Base-by-base conservation (phyloP, 1,140 invertebrate species). In the Dermatophagoides farinae region DNA sequence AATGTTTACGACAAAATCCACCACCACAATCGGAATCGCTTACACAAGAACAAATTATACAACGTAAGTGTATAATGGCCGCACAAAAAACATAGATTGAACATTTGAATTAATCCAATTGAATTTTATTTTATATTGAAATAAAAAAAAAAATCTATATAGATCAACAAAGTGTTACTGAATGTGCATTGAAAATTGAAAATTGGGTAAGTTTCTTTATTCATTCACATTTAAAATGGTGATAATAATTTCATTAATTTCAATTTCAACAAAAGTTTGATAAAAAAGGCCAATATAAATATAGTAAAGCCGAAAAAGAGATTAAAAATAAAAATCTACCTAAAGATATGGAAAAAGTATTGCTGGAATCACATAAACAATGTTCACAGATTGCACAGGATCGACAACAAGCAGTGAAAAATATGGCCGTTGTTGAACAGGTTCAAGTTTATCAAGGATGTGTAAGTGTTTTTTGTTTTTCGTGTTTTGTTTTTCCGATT, bases 391-490 rank as follows among this genome's bases (percentile, higher is more conserved):
- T 62, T 20, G 41, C 57, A 12, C 10, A 46, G n/a, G 38, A 62
- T 20, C 46, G 22, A 41, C 47, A 39, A 38, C 31, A 59, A 23
- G 31, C 38, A 6, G 41, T 55, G 43, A 20, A 50, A 40, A n/a
- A 22, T n/a, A 25, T 8, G 6, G 22, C 10, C 4, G 20, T 46
- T 16, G 59, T 64, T 43, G 61, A 67, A 49, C 66, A 67, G 58
- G 66, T 67, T 20, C 66, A 67, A 62, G 44, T 67, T 6, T 67
- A 67, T 61, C 67, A 67, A 55, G 64, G 66, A 44, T 67, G 67
- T 53, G 67, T 67, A 65, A 66, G 67, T 64, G 63, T n/a, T n/a
- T n/a, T 63, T 41, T 62, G 31, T 31, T 31, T 31, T 8, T 31
- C n/a, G 31, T 31, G 31, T 31, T 31, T 31, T 66, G 25, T 66